Conservation (phyloP, 2,113 vertebrate species). For the Nipponia nippon region DNA sequence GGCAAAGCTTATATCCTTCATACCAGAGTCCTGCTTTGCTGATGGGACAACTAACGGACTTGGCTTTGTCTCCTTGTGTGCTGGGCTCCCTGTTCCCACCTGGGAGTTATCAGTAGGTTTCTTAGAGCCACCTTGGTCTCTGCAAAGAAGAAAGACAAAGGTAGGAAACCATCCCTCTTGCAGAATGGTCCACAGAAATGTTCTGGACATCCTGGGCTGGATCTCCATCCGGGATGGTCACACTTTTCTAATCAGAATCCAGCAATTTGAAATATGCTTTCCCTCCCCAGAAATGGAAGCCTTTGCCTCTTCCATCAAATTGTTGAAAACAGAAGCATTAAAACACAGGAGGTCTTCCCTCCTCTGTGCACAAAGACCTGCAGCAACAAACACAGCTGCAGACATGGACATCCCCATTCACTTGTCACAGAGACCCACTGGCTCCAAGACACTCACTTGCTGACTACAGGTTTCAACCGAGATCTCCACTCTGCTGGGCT, state of each 20-base stretch:
- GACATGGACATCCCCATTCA: background rate
- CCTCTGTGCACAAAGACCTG: background rate
- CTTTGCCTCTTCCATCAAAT: background rate
- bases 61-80: background rate
- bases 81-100: background rate
- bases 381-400: background rate
- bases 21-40: conserved; percentile 43
- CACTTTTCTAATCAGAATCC: background rate
- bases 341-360: background rate
- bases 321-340: background rate
- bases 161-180: background rate
- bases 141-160: conserved; percentile 23
- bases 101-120: background rate
- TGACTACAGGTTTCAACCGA: conserved; percentile 69
- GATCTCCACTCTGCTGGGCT: conserved; percentile 77
- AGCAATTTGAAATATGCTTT: background rate
- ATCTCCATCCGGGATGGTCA: background rate
- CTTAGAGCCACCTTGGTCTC: conserved; percentile 17
- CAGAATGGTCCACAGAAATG: background rate
- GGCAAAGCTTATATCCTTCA: conserved; percentile 1
- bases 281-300: background rate
- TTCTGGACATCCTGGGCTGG: background rate
- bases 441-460: conserved; percentile 71
- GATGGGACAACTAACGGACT: background rate
- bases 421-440: background rate